Base-by-base conservation (phyloP, 2,888 invertebrate genomes). In the Sphinx pinastri region DNA sequence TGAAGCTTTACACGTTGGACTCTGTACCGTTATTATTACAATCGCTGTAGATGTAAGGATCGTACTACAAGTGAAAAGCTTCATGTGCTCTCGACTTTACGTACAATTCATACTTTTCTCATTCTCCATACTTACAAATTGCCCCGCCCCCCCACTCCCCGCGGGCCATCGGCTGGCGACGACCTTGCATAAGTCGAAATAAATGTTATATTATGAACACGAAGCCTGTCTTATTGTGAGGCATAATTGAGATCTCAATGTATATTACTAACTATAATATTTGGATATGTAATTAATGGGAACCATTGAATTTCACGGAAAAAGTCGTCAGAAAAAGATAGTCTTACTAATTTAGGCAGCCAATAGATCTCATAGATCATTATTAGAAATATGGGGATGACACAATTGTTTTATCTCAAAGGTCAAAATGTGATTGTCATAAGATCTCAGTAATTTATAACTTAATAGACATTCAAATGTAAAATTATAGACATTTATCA, bases 241-340 rank as follows among this genome's bases (percentile, higher is more conserved):
- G n/a, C 52, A 31, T 7, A 55, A 52, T 67, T 67, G 67, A 67
- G 54, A 67, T 54, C 67, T 67, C 52, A 13, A 38, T 10, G 8
- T 6, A 52, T 49, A 31, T 54, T 31, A 31, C 52, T 25, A 55
- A 52, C 49, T 51, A 67, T 13, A 4, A 25, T 51, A 67, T 67
- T 38, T 67, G 31, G 31, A 67, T 67, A 38, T 67, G 54, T 54
- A 11, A 67, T 67, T 54, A 54, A 67, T 67, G 25, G n/a, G 52
- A 52, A n/a, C 25, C 51, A 66, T 25, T n/a, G 10, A 54, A n/a
- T 2, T 6, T n/a, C 6, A 54, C 16, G 25, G 2, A 16, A 8
- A 54, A 55, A 19, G 55, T 16, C 54, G 1, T 54, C 54, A 54
- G 16, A 54, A 52, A 7, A 14, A 52, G 3, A 6, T 54, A 54